phyloP scores from a whole-genome alignment of 2,888 invertebrate genomes.

The Xylota sylvarum region DNA sequence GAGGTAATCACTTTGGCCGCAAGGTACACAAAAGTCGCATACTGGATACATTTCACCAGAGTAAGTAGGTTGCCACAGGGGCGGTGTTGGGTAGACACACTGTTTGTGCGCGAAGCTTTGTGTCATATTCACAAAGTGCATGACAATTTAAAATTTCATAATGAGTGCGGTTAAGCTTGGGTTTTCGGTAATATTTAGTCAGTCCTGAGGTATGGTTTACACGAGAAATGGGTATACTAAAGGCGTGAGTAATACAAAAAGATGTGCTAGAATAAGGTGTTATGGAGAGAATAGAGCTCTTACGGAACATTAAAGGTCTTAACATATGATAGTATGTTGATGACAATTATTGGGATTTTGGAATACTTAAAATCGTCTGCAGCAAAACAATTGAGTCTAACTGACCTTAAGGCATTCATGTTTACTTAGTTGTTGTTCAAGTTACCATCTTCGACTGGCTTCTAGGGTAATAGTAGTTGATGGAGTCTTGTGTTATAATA shows the following conservation, averaged over 20 bases:
- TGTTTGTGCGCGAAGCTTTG: slow-evolving; percentile 39
- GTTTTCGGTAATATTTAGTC: slow-evolving; percentile 42
- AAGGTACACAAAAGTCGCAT: slow-evolving; percentile 76
- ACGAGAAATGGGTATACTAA: not conserved
- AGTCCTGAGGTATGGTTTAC: not conserved
- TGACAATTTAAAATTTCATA: slow-evolving; percentile 76
- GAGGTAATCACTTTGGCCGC: slow-evolving; percentile 77
- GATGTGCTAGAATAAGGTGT: not conserved
- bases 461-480: too few species aligned
- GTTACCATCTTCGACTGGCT: too few species aligned
- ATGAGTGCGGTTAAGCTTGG: slow-evolving; percentile 73
- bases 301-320: too few species aligned
- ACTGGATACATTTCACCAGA: slow-evolving; percentile 69
- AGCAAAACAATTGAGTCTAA: too few species aligned
- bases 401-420: too few species aligned
- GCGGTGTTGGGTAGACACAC: not conserved
- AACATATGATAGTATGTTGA: too few species aligned
- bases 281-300: not conserved
- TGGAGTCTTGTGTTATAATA: too few species aligned
- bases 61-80: slow-evolving; percentile 35
- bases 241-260: not conserved
- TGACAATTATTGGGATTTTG: too few species aligned
- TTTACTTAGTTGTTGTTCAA: too few species aligned
- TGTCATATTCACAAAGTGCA: slow-evolving; percentile 77
- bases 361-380: too few species aligned